Evolutionary conservation across 2,888 invertebrate species (phyloP), one percentile per base, ranked within the genome.

Genomic region (Apamea crenata): DNA sequence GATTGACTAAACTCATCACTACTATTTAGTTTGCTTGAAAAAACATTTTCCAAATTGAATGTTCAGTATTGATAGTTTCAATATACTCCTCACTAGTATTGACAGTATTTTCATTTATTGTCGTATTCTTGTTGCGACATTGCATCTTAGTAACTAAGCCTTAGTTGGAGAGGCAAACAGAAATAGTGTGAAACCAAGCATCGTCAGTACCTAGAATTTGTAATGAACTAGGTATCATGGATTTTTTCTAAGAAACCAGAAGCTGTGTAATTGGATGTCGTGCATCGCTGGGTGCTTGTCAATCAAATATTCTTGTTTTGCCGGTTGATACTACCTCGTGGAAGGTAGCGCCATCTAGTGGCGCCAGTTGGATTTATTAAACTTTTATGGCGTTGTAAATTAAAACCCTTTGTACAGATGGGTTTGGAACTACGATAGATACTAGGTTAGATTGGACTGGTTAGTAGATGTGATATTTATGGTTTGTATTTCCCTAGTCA

Each of bases 261-360:
- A 66, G 69, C 79, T 75, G 66, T 79, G 87, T 84, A 84, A 84
- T 84, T 84, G 84, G 75, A 86, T 83, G 83, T 84, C 79, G 74
- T 66, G 78, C 74, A 59, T 69, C 77, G 69, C 61, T 84, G 75
- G 83, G 68, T 68, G 70, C 83, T 84, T 84, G 84, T 84, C 87
- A 84, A 86, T 84, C 84, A 86, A 83, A 86, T 86, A 74, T 82
- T 86, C 78, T 86, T 74, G 83, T 75, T 83, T 10, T 21, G 71
- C 74, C 53, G 47, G 69, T 73, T 63, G 73, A 65, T 82, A 71
- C 53, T 1, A 29, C 40, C 47, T 63, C 59, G 47, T n/a, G 47
- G 83, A 63, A 61, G 21, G 65, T 69, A 72, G 50, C 69, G 78
- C 84, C 87, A 86, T 67, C 84, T 84, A 67, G 81, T 59, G 73